Conservation (phyloP, 2,113 vertebrate genomes). For the Oncorhynchus kisutch region DNA sequence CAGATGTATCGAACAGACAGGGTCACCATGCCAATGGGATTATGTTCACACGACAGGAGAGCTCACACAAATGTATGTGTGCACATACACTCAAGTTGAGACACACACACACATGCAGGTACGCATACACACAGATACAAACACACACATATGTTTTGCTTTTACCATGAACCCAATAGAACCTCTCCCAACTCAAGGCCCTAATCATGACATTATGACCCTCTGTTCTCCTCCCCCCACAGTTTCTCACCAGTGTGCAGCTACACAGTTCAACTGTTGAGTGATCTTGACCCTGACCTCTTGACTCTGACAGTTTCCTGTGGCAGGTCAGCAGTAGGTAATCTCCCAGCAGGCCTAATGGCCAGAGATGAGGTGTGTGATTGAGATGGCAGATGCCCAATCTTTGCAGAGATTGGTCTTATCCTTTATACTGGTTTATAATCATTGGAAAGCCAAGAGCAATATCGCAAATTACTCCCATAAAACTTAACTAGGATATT, state of each 20-base stretch:
- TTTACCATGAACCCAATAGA: background rate
- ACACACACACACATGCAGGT: background rate
- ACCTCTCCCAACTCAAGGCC: background rate
- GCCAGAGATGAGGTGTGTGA: background rate
- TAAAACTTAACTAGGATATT: no score
- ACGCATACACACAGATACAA: background rate
- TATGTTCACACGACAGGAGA: background rate
- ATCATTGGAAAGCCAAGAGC: background rate
- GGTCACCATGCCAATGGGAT: conserved; percentile 4
- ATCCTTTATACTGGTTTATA: background rate
- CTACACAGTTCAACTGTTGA: no score
- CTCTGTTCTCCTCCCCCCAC: background rate
- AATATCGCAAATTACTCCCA: background rate
- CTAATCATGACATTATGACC: background rate
- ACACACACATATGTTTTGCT: background rate
- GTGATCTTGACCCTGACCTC: background rate
- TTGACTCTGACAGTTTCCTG: no score
- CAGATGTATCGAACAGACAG: background rate
- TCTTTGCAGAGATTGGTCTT: background rate
- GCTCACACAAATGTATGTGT: background rate
- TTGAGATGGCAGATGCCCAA: background rate
- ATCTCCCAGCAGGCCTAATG: background rate
- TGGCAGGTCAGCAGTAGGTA: background rate
- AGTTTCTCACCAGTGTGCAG: no score
- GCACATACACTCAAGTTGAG: background rate